These are phyloP conservation scores for Eurytoma californica DNA, from an alignment of 2,888 invertebrate genomes.

Conservation along the genomic window DNA sequence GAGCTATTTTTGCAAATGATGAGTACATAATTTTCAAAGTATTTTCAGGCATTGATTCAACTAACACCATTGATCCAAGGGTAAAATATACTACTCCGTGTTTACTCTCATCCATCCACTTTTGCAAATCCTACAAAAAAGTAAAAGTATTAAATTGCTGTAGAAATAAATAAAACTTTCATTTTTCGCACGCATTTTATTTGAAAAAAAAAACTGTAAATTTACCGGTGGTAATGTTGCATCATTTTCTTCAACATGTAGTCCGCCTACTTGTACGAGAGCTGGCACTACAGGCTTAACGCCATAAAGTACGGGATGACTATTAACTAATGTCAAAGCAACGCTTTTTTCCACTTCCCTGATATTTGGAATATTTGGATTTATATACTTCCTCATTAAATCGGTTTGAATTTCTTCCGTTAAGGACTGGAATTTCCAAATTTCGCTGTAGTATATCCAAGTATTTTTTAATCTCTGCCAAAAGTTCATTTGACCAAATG, in stretches of 20 bases:
- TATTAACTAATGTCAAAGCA: conserved; percentile 76
- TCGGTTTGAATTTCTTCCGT: conserved; percentile 56
- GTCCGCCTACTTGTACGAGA: conserved; percentile 77
- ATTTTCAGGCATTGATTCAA: conserved; percentile 62
- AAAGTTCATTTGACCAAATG: conserved; percentile 54
- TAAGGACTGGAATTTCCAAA: conserved; percentile 16
- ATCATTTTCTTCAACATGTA: conserved; percentile 70
- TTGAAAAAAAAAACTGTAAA: neutral
- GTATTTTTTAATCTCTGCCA: conserved; percentile 60
- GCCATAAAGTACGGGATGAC: conserved; percentile 75
- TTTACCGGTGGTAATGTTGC: conserved; percentile 33
- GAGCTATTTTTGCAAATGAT: conserved; percentile 63
- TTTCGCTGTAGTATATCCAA: conserved; percentile 29
- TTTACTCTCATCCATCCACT: conserved; percentile 68
- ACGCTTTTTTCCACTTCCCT: conserved; percentile 74
- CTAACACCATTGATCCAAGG: conserved; percentile 64
- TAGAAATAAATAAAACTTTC: neutral
- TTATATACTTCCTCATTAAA: conserved; percentile 59
- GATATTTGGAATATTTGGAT: conserved; percentile 70
- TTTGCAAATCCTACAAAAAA: conserved; percentile 64
- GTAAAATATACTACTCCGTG: conserved; percentile 67
- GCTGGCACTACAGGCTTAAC: conserved; percentile 74
- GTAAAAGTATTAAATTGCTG: neutral
- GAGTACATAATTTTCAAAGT: conserved; percentile 59
- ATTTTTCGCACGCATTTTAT: neutral